Evolutionary conservation across 2,888 invertebrate genomes (phyloP).

Genomic region (Diarsia brunnea): DNA sequence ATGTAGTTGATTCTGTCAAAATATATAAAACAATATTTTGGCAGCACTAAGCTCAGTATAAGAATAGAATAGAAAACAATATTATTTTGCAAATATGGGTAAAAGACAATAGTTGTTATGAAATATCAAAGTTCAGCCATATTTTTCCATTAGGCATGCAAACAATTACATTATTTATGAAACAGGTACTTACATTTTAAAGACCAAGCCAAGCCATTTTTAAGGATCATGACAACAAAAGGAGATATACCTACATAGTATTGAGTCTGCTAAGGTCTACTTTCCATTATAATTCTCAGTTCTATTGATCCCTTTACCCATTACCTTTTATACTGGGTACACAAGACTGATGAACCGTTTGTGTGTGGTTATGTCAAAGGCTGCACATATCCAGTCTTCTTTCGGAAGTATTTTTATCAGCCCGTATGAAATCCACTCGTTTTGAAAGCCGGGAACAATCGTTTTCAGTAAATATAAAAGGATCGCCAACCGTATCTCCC

Average conservation of each 20-base stretch:
- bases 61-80: too few relatives aligned
- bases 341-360: conserved; percentile 49
- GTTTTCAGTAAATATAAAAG: conserved; percentile 80
- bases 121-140: too few relatives aligned
- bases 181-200: too few relatives aligned
- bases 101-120: too few relatives aligned
- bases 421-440: conserved; percentile 78
- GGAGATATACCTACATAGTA: neutral
- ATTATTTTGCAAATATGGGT: too few relatives aligned
- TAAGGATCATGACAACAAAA: neutral
- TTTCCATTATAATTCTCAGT: conserved; percentile 16
- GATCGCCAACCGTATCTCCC: conserved; percentile 75
- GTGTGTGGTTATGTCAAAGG: conserved; percentile 37
- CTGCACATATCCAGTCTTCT: conserved; percentile 50
- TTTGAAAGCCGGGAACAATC: conserved; percentile 80
- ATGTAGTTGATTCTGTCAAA: neutral
- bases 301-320: conserved; percentile 28
- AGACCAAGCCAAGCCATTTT: too few relatives aligned
- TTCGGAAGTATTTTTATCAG: conserved; percentile 78
- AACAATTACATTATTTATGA: too few relatives aligned
- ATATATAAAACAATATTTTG: neutral
- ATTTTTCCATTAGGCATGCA: too few relatives aligned
- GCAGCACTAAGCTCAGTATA: neutral
- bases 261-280: neutral
- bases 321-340: conserved; percentile 28